Percentiles rank a stretch among this genome's conserved stretches.
phyloP scores from a whole-genome alignment of 2,113 vertebrate species.

The Bolborhynchus lineola region DNA sequence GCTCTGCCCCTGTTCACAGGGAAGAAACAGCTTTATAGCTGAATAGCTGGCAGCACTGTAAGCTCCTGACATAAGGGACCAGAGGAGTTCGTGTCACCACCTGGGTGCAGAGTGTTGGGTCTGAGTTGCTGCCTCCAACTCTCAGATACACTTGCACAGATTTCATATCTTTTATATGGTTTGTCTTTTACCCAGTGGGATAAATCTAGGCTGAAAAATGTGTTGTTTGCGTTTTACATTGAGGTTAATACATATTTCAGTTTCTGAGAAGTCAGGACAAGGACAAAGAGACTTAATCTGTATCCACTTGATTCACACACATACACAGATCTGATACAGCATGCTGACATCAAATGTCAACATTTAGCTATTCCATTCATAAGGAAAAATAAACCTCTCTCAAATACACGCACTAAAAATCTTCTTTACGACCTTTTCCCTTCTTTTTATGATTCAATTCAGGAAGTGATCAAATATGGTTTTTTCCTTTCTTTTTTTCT shows the following conservation, averaged over 20 bases:
- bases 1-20: not conserved
- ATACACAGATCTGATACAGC: not conserved
- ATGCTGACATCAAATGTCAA: not conserved
- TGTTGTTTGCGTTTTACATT: not conserved
- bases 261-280: not conserved
- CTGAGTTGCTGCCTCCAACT: not conserved
- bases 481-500: not conserved
- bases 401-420: not conserved
- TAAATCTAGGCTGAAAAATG: not conserved
- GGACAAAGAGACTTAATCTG: not conserved
- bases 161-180: not conserved
- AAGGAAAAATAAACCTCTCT: not conserved
- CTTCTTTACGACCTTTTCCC: not conserved
- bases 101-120: not conserved
- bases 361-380: not conserved
- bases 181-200: not conserved
- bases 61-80: not conserved
- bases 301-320: not conserved
- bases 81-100: not conserved
- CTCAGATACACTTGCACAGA: not conserved
- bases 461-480: not conserved
- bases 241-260: not conserved
- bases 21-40: not conserved
- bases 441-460: not conserved
- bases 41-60: not conserved